Evolutionary conservation across 2,113 vertebrate genomes (phyloP), one percentile per base, ranked within the genome.

Genomic region (Mormoops blainvillei): DNA sequence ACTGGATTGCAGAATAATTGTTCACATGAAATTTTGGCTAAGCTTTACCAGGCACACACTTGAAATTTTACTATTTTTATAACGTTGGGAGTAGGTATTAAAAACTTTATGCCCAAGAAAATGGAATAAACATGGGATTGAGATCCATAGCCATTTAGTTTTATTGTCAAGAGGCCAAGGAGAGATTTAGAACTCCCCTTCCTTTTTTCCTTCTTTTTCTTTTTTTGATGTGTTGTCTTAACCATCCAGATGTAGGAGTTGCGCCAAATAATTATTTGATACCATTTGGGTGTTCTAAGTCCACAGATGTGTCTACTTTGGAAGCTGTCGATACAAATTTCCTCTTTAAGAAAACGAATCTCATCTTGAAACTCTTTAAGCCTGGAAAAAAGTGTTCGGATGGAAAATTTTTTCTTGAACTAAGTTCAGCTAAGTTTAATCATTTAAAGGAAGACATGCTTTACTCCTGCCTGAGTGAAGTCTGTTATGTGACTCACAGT

Each of bases 361-460:
- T 96, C 54, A 65, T 88, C 38, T 71, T 95, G 84, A 85, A 96
- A 90, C 43, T 54, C 71, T 94, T 76, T 84, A 77, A 70, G 41
- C 48, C 67, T 86, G 45, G 71, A 19, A 68, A 54, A 65, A 63
- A 45, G 36, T 38, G 73, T 45, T 87, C 52, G 78, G 63, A 90
- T 45, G 78, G 78, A 85, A 90, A 76, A 56, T 85, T 91, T 94
- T 94, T 85, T 85, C 81, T 91, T 95, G 93, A 95, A 67, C 94
- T 48, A 73, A 82, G 56, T 95, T 93, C 97, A 96, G 92, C 87
- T 76, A 28, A 87, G 81, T 90, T 95, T 95, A 97, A 97, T 97
- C 81, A 94, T 96, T 97, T 90, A 95, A 97, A 95, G 78, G 71
- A 96, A 96, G 95, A 92, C 84, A 81, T 70, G 81, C 61, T 88